Evolutionary conservation across 1,140 invertebrate species (phyloP).

Genomic region (Drosophila santomea): DNA sequence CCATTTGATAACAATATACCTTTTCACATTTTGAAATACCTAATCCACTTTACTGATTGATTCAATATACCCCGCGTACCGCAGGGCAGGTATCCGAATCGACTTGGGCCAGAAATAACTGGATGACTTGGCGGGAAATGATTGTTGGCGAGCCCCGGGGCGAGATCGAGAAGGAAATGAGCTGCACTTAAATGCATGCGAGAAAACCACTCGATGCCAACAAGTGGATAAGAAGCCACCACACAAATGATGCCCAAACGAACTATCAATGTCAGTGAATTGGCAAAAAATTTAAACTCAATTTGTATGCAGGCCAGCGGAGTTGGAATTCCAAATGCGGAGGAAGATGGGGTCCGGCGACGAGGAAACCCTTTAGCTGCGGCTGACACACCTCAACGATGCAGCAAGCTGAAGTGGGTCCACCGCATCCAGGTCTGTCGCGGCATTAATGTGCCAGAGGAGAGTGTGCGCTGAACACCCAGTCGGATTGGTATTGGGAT

Average conservation of each 20-base stretch:
- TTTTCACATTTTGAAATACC: not conserved
- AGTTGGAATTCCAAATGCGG: constrained; percentile 9
- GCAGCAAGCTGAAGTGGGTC: constrained; percentile 60
- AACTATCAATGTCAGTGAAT: constrained; percentile 84
- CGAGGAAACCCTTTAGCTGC: constrained; percentile 77
- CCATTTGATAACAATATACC: not conserved
- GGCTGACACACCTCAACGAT: constrained; percentile 73
- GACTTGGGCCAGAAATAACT: constrained; percentile 73
- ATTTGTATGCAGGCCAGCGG: constrained; percentile 79
- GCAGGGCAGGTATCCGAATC: constrained; percentile 6
- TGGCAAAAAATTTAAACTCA: constrained; percentile 84
- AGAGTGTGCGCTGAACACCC: constrained; percentile 59
- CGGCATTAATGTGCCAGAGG: constrained; percentile 64
- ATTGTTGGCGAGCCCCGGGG: constrained; percentile 51
- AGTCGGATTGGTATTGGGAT: constrained; percentile 42
- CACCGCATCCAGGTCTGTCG: constrained; percentile 58
- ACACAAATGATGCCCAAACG: constrained; percentile 83
- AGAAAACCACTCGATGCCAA: constrained; percentile 84
- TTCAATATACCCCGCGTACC: constrained; percentile 9
- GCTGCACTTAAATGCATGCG: constrained; percentile 82
- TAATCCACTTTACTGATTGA: not conserved
- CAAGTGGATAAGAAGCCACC: constrained; percentile 84
- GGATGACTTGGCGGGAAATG: constrained; percentile 62
- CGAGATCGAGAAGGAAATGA: constrained; percentile 76
- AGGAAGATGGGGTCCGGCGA: constrained; percentile 33